Conservation (phyloP, 2,888 invertebrate species). For the Amphipyra tragopoginis region DNA sequence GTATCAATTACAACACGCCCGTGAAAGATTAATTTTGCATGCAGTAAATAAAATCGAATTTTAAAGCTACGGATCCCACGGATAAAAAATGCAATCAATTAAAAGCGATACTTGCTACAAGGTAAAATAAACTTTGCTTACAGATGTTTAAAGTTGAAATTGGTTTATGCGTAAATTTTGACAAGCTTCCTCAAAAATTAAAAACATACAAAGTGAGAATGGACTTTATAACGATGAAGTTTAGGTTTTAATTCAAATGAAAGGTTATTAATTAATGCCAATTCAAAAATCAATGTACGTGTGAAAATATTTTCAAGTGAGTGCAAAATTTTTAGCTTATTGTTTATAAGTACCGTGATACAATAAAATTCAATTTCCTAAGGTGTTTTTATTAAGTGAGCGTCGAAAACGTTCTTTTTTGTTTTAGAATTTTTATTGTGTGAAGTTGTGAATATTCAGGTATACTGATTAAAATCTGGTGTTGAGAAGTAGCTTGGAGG, state of each 20-base stretch:
- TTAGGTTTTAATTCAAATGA: conserved; percentile 22
- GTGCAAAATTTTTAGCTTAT: conserved; percentile 51
- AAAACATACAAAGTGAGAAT: not conserved
- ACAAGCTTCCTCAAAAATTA: conserved; percentile 3
- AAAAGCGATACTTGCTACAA: not conserved
- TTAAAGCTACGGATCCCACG: conserved; percentile 50
- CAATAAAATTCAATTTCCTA: conserved; percentile 40
- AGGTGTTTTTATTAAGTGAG: conserved; percentile 51
- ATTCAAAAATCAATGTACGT: conserved; percentile 26
- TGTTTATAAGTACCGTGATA: conserved; percentile 40
- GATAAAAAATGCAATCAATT: conserved; percentile 42
- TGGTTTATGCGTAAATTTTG: not conserved
- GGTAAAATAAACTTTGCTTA: not conserved
- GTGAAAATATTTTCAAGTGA: conserved; percentile 50
- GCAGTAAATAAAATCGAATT: conserved; percentile 39
- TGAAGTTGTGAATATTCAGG: conserved; percentile 31
- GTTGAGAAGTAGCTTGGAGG: conserved; percentile 3
- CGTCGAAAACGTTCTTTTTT: conserved; percentile 17
- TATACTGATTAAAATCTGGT: conserved; percentile 30
- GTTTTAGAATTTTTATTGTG: conserved; percentile 16
- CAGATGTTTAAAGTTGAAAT: not conserved
- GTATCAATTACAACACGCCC: conserved; percentile 24
- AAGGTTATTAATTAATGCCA: not conserved
- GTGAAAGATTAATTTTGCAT: conserved; percentile 40
- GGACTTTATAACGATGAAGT: not conserved